Conservation (phyloP, 2,888 invertebrate genomes). For the Leptura quadrifasciata region DNA sequence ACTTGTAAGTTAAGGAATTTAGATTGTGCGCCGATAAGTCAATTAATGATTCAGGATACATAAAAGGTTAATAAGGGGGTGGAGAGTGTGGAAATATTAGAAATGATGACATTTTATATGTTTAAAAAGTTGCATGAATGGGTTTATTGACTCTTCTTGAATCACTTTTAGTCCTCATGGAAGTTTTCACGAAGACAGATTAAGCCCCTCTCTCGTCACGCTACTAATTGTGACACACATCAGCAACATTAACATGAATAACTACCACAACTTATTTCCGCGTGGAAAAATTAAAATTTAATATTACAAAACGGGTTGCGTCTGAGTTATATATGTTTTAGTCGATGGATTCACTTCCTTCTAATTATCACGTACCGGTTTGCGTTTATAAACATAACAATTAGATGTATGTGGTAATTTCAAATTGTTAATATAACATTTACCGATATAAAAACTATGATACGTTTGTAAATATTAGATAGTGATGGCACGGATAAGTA, state of each 20-base stretch:
- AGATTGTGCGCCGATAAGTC: no score
- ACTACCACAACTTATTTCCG: neutral
- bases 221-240: neutral
- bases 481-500: neutral
- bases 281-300: neutral
- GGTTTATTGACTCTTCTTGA: neutral
- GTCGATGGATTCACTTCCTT: neutral
- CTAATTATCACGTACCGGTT: neutral
- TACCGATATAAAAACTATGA: neutral
- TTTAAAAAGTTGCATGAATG: neutral
- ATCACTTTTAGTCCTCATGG: no score
- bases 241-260: neutral
- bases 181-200: no score
- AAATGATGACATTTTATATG: neutral
- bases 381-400: slow-evolving; percentile 12
- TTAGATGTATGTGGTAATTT: neutral
- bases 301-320: slow-evolving; percentile 8
- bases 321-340: neutral
- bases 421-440: neutral
- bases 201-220: no score
- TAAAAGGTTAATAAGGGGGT: no score
- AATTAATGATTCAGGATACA: no score
- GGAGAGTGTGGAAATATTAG: no score
- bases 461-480: no score
- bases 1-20: no score